Base-by-base conservation (phyloP, 2,113 vertebrate genomes). In the Oryzias melastigma region DNA sequence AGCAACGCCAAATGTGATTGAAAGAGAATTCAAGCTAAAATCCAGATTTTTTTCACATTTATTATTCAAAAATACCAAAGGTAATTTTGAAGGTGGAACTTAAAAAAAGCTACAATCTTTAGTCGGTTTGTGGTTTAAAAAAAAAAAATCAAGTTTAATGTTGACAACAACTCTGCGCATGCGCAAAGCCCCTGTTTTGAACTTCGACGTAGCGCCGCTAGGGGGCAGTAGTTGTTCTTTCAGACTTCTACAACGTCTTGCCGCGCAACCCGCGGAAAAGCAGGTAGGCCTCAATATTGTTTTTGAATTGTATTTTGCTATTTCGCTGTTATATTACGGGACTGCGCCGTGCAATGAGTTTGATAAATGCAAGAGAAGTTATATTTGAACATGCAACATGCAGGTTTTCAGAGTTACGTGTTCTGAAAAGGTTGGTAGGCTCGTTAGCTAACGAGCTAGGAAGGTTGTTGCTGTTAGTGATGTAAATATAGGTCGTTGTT, bases 221-320 rank as follows among this genome's bases (percentile, higher is more conserved):
- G 84, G 44, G 73, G 84, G 74, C 77, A 29, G 51, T 55, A 62
- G 52, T 35, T 43, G 41, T n/a, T 29, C 24, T 68, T 41, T 68
- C 48, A 53, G 20, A 45, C 72, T 62, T 53, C 45, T 29, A 57
- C 45, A 24, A 61, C 78, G 24, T 56, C 49, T 74, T 74, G 84
- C 79, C 83, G 83, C 83, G 81, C 75, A 78, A 66, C 70, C 78
- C 54, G 65, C 68, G 61, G 73, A 52, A 79, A 64, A 77, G 22
- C 6, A 89, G 88, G 88, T 89, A 88, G 86, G 86, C 83, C 86
- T 24, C 5, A 6, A 57, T 29, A 0, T 46, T 75, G 58, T 83
- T 76, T 79, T 52, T 65, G 17, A 3, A 35, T 41, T 4, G 40
- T 70, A 74, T 68, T 69, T 19, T 16, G 3, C 12, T 52, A 43